A percentile compares a stretch with the other conserved stretches of the same genome.
Evolutionary conservation across 2,888 invertebrate genomes (phyloP).

Genomic region (Agrochola macilenta): DNA sequence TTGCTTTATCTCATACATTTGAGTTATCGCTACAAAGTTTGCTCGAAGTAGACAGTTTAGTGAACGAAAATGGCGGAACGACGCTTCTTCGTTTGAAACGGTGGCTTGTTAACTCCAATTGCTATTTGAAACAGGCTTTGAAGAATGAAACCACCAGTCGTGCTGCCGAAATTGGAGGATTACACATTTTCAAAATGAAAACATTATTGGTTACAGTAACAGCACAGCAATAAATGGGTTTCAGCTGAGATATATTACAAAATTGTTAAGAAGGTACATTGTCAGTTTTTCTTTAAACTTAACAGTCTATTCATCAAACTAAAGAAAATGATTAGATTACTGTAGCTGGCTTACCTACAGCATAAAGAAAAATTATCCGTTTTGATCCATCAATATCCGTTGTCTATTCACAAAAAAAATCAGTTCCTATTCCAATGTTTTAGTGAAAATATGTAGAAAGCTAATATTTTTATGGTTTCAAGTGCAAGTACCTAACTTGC

Average conservation of each 20-base stretch:
- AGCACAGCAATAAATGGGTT: neutral
- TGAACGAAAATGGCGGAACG: slow-evolving; percentile 42
- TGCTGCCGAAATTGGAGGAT: slow-evolving; percentile 45
- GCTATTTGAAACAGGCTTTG: slow-evolving; percentile 55
- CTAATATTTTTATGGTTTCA: neutral
- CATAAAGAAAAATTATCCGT: neutral
- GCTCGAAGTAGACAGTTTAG: slow-evolving; percentile 45
- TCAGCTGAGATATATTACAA: neutral
- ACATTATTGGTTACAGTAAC: slow-evolving; percentile 13
- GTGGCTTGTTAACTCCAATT: slow-evolving; percentile 58
- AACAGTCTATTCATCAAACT: neutral
- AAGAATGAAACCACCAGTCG: slow-evolving; percentile 40
- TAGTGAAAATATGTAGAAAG: neutral
- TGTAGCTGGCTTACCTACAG: neutral
- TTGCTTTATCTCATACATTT: slow-evolving; percentile 38
- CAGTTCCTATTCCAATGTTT: neutral
- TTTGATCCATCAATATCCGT: neutral
- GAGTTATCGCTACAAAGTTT: slow-evolving; percentile 55
- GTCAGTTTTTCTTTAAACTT: neutral
- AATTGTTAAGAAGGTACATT: neutral
- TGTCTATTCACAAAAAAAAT: neutral
- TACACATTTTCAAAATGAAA: slow-evolving; percentile 33
- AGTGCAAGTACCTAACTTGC: too few relatives aligned
- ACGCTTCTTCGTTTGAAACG: slow-evolving; percentile 58
- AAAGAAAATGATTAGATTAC: neutral